Percentiles rank a stretch among this genome's conserved stretches.
These are phyloP conservation scores for Palaemon carinicauda DNA, from an alignment of 1,140 invertebrate genomes.

Conservation along the genomic window DNA sequence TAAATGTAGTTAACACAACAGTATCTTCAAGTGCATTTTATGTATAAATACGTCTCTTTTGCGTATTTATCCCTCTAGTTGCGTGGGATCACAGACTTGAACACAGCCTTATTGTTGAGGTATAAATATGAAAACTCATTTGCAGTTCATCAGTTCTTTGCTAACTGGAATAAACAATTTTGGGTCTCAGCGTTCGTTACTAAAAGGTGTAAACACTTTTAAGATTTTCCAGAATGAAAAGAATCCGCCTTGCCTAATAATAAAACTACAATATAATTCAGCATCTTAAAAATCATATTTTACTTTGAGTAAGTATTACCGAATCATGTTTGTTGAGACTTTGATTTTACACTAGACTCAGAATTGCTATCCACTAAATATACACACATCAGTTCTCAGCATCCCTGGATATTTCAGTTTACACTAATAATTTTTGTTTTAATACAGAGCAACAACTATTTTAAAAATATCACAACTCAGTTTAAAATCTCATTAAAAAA, in stretches of 20 bases:
- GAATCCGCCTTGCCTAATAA: too few relatives aligned
- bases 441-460: neutral
- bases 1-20: slow-evolving; percentile 52
- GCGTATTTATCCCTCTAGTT: slow-evolving; percentile 57
- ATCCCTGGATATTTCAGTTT: slow-evolving; percentile 41
- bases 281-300: too few relatives aligned
- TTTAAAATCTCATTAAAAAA: neutral
- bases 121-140: slow-evolving; percentile 58
- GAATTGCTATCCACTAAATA: slow-evolving; percentile 38
- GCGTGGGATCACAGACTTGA: slow-evolving; percentile 60
- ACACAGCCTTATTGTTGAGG: slow-evolving; percentile 61
- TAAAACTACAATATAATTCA: too few relatives aligned
- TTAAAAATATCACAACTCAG: slow-evolving; percentile 7
- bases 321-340: too few relatives aligned
- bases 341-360: neutral
- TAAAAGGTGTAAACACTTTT: neutral
- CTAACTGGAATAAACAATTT: slow-evolving; percentile 41
- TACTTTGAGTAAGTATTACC: too few relatives aligned
- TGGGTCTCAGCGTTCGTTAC: slow-evolving; percentile 1
- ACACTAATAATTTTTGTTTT: neutral
- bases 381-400: neutral
- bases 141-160: slow-evolving; percentile 34
- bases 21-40: slow-evolving; percentile 53
- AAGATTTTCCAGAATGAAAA: too few relatives aligned
- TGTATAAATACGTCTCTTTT: slow-evolving; percentile 52